Conservation (phyloP, 2,113 vertebrate species). For the Podiceps cristatus region DNA sequence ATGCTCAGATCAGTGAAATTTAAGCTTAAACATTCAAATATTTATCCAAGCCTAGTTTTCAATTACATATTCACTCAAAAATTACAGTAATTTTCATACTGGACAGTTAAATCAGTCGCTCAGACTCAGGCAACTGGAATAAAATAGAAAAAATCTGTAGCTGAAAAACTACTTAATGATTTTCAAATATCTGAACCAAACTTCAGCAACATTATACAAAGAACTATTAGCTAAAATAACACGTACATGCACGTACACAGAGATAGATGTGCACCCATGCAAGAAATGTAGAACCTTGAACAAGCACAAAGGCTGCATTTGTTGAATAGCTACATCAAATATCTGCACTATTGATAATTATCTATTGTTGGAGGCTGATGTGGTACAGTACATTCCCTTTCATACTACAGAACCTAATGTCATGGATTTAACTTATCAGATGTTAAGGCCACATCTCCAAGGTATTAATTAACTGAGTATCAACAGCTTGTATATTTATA, state of each 20-base stretch:
- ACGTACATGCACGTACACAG: background rate
- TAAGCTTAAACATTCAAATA: background rate
- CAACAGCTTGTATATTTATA: background rate
- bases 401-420: background rate
- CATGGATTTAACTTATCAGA: constrained; percentile 23
- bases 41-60: background rate
- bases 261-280: background rate
- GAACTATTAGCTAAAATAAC: background rate
- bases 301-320: background rate
- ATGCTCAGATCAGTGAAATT: background rate
- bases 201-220: background rate
- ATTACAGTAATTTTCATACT: background rate
- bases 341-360: background rate
- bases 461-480: constrained; percentile 28
- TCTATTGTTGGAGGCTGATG: background rate
- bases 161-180: background rate
- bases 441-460: background rate
- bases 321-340: background rate
- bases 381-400: background rate
- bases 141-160: background rate
- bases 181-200: background rate
- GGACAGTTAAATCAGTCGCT: background rate
- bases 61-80: background rate
- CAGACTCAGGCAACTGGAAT: background rate
- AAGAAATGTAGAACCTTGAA: background rate